Percentiles rank a stretch among this genome's conserved stretches.
Evolutionary conservation across 2,797 vertebrate genomes (phyloP).

Genomic region (Hippopotamyrus pictus): DNA sequence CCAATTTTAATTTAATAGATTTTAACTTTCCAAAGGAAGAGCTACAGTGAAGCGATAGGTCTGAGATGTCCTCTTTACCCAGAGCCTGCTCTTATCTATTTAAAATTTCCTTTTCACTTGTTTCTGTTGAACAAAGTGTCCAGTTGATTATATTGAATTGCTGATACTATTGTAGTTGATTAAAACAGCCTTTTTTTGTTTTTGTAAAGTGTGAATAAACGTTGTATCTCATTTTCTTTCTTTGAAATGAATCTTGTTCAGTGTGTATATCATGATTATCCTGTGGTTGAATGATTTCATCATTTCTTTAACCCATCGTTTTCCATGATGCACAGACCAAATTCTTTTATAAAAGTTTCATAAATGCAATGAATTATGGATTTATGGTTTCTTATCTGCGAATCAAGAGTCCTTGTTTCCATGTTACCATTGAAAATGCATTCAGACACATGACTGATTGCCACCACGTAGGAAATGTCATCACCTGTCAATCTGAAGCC

Average conservation of each 20-base stretch:
- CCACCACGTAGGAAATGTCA: background rate
- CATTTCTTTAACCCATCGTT: slow-evolving; percentile 21
- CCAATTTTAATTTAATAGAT: slow-evolving; percentile 37
- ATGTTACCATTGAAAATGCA: slow-evolving; percentile 29
- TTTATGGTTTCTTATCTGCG: slow-evolving; percentile 43
- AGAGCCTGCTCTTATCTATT: slow-evolving; percentile 57
- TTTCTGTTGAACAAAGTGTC: slow-evolving; percentile 64
- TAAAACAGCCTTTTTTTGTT: slow-evolving; percentile 51
- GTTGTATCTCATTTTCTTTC: slow-evolving; percentile 70
- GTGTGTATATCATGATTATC: slow-evolving; percentile 66
- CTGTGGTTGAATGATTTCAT: slow-evolving; percentile 34
- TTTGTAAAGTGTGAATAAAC: slow-evolving; percentile 81
- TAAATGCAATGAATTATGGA: slow-evolving; percentile 46
- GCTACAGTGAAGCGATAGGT: slow-evolving; percentile 25
- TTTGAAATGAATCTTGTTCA: slow-evolving; percentile 66
- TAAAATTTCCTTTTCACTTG: slow-evolving; percentile 28
- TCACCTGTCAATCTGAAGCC: background rate
- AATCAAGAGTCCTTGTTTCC: slow-evolving; percentile 35
- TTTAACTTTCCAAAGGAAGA: slow-evolving; percentile 45
- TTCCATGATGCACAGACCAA: slow-evolving; percentile 42
- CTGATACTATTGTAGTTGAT: slow-evolving; percentile 69
- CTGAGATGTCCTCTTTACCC: slow-evolving; percentile 68
- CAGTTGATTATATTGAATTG: slow-evolving; percentile 71
- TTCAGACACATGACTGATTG: background rate
- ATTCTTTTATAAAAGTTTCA: slow-evolving; percentile 41